Evolutionary conservation across 1,140 invertebrate genomes (phyloP).

Genomic region (Hycleus phaleratus): DNA sequence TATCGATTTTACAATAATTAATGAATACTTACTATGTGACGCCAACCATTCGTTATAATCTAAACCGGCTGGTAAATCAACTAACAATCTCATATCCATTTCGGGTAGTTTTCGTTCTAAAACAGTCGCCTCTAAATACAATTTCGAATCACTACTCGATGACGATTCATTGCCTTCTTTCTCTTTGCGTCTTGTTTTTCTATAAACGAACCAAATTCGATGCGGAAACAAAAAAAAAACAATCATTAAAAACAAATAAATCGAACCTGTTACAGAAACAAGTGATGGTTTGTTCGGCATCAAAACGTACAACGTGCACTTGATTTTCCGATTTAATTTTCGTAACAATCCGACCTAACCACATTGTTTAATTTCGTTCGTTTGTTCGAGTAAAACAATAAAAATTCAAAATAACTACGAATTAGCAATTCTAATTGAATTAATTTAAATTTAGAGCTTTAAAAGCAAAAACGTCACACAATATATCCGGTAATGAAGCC

Average conservation of each 20-base stretch:
- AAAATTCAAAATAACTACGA: too few species aligned
- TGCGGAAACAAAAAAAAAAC: slow-evolving; percentile 2
- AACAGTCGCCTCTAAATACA: slow-evolving; percentile 90
- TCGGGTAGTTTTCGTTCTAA: slow-evolving; percentile 89
- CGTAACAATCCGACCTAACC: slow-evolving; percentile 18
- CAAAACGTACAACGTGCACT: slow-evolving; percentile 43
- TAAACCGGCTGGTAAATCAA: slow-evolving; percentile 85
- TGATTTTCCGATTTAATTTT: slow-evolving; percentile 26
- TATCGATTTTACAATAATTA: not conserved
- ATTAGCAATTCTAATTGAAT: too few species aligned
- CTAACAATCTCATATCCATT: slow-evolving; percentile 83
- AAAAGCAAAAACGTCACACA: too few species aligned
- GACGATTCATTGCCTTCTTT: slow-evolving; percentile 65
- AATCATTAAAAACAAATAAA: not conserved
- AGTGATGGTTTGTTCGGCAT: slow-evolving; percentile 63
- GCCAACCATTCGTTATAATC: slow-evolving; percentile 98
- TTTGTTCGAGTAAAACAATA: too few species aligned
- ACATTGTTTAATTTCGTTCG: slow-evolving; percentile 10
- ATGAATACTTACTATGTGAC: slow-evolving; percentile 78
- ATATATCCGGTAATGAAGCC: too few species aligned
- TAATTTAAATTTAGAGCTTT: too few species aligned
- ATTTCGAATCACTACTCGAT: slow-evolving; percentile 76
- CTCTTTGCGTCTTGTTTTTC: slow-evolving; percentile 95
- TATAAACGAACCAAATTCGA: slow-evolving; percentile 41
- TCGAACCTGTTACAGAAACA: slow-evolving; percentile 61